Evolutionary conservation across 2,113 vertebrate genomes (phyloP).

Genomic region (Neotragus pygmaeus): DNA sequence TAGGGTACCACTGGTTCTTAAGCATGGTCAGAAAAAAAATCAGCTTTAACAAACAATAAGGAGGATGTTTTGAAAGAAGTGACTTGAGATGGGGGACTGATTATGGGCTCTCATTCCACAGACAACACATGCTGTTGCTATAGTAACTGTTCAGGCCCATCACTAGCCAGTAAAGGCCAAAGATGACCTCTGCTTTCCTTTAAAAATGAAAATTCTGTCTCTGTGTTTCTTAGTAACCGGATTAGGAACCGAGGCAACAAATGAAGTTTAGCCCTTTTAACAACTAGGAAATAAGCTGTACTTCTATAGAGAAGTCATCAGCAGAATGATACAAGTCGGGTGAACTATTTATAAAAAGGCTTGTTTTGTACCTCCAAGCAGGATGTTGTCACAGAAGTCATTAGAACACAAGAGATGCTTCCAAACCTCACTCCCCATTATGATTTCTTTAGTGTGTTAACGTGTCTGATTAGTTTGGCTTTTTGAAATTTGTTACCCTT

Average conservation of each 20-base stretch:
- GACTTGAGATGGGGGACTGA: neutral
- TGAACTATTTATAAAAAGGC: neutral
- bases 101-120: neutral
- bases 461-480: neutral
- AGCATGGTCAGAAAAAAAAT: neutral
- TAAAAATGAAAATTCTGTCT: neutral
- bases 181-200: neutral
- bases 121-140: neutral
- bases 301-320: neutral
- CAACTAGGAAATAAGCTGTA: neutral
- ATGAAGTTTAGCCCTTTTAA: neutral
- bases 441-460: neutral
- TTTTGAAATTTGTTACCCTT: conserved; percentile 30
- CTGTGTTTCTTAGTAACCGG: neutral
- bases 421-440: neutral
- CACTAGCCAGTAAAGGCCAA: neutral
- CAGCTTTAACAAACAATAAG: neutral
- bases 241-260: neutral
- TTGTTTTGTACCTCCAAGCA: neutral
- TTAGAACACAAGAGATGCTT: neutral
- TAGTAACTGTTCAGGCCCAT: neutral
- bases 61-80: neutral
- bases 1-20: neutral
- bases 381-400: neutral
- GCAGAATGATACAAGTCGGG: neutral